phyloP scores from a whole-genome alignment of 2,113 vertebrate genomes.

The Lophochroa leadbeateri region DNA sequence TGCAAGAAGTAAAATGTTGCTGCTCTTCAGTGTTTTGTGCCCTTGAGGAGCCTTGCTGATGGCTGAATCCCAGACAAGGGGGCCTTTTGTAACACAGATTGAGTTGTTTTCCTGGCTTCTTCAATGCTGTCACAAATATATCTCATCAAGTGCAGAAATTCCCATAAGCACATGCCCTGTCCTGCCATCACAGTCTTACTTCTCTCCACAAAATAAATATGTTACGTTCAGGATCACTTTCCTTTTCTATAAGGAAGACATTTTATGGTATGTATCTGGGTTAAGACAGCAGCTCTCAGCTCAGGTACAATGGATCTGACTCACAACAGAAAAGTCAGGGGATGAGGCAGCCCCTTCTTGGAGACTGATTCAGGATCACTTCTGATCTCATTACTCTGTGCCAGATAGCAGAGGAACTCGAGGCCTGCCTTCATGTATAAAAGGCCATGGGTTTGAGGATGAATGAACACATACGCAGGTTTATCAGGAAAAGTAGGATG shows the following conservation, averaged over 20 bases:
- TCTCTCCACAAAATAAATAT: neutral
- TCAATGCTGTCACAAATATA: neutral
- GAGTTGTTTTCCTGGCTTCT: neutral
- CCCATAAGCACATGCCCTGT: neutral
- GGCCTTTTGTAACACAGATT: neutral
- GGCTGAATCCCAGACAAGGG: neutral
- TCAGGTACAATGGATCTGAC: neutral
- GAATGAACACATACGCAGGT: neutral
- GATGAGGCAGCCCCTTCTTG: neutral
- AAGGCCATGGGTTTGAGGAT: neutral
- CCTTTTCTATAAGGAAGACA: neutral
- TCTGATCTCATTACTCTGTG: neutral
- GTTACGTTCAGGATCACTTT: neutral
- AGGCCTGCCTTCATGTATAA: neutral
- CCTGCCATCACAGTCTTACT: neutral
- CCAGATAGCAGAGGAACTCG: neutral
- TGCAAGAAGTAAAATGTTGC: neutral
- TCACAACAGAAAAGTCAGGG: neutral
- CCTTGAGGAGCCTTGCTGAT: neutral
- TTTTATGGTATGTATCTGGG: neutral
- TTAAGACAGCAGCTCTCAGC: neutral
- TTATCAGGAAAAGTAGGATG: neutral
- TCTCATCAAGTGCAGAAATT: neutral
- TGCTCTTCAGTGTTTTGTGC: neutral
- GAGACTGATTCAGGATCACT: neutral